Percentiles rank a stretch among this genome's conserved stretches.
phyloP scores from a whole-genome alignment of 2,888 invertebrate species.

The Aplocera efformata region DNA sequence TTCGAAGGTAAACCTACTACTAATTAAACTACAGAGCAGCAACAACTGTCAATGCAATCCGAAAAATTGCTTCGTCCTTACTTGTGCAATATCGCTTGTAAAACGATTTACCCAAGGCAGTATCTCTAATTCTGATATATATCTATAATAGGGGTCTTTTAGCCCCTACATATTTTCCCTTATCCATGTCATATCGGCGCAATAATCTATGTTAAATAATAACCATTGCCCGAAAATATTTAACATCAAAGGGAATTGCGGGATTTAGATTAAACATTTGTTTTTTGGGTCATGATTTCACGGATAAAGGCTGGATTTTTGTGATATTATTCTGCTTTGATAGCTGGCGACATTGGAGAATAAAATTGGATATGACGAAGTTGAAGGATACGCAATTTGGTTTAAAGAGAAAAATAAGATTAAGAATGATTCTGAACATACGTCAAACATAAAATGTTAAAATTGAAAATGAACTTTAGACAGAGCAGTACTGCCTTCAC shows the following conservation, averaged over 20 bases:
- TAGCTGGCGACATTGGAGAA: too few species aligned
- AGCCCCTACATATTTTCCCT: constrained; percentile 29
- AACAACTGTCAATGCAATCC: too few species aligned
- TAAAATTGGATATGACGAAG: too few species aligned
- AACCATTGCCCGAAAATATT: constrained; percentile 25
- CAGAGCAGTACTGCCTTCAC: too few species aligned
- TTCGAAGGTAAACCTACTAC: too few species aligned
- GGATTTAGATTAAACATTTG: constrained; percentile 17
- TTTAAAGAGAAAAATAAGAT: too few species aligned
- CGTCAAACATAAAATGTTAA: too few species aligned
- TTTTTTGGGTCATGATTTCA: constrained; percentile 20
- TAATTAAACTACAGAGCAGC: too few species aligned
- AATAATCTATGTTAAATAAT: constrained; percentile 31
- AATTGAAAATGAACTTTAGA: too few species aligned
- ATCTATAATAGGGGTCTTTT: constrained; percentile 28
- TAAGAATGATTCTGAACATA: too few species aligned
- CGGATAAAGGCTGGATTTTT: constrained; percentile 11
- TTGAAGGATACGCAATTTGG: too few species aligned
- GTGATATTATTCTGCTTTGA: not conserved
- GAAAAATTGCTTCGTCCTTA: too few species aligned
- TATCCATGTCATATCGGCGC: constrained; percentile 30
- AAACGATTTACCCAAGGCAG: constrained; percentile 10
- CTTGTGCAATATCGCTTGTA: constrained; percentile 3
- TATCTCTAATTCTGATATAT: constrained; percentile 22
- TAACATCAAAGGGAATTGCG: constrained; percentile 24